Conservation (phyloP, 2,113 vertebrate genomes). For the Holacanthus passer region DNA sequence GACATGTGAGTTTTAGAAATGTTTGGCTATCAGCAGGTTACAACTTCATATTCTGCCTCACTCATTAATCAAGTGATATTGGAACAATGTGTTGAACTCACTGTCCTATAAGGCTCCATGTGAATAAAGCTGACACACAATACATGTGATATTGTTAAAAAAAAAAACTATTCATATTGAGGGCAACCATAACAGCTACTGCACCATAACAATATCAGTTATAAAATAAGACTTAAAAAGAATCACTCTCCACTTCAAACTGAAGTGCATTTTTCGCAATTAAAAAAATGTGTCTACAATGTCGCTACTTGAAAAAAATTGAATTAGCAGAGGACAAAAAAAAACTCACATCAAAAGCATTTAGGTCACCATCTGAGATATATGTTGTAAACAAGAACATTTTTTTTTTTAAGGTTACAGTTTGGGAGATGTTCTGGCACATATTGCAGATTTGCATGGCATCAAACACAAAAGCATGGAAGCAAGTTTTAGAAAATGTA, state of each 20-base stretch:
- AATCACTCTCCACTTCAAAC: slow-evolving; percentile 38
- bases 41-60: neutral
- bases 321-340: slow-evolving; percentile 69
- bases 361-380: slow-evolving; percentile 85
- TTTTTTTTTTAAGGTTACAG: slow-evolving; percentile 26
- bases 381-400: slow-evolving; percentile 86
- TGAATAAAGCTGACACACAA: slow-evolving; percentile 29
- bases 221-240: slow-evolving; percentile 65
- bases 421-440: slow-evolving; percentile 71
- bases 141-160: slow-evolving; percentile 13
- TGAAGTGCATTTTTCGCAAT: slow-evolving; percentile 58
- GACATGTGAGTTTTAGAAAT: neutral
- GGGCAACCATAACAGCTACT: slow-evolving; percentile 33
- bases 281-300: slow-evolving; percentile 21
- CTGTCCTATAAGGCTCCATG: neutral
- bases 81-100: neutral
- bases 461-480: slow-evolving; percentile 84
- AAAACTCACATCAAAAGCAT: slow-evolving; percentile 74
- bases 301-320: slow-evolving; percentile 14
- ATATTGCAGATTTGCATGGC: slow-evolving; percentile 83
- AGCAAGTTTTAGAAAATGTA: slow-evolving; percentile 85
- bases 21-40: neutral
- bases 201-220: slow-evolving; percentile 25
- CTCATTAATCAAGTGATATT: neutral
- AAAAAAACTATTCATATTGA: slow-evolving; percentile 15